Evolutionary conservation across 2,888 invertebrate genomes (phyloP), one percentile per base, ranked within the genome.

Genomic region (Pammene fasciana): DNA sequence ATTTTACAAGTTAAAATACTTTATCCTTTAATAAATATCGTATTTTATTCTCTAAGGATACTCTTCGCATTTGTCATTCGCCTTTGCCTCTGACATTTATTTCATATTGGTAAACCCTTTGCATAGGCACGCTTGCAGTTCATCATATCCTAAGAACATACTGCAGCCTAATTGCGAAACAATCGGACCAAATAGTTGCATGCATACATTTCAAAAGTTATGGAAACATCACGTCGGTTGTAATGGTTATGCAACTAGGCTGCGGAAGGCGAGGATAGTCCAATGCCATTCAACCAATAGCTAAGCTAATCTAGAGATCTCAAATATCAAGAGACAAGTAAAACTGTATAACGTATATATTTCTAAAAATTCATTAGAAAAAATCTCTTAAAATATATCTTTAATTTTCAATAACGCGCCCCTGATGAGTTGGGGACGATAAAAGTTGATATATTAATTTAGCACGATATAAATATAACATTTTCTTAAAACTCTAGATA

Each of bases 361-460:
- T 82, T 85, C 85, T 88, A 88, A 88, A 88, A 88, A 84, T 83
- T 85, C 76, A 81, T 88, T 86, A 86, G 84, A 89, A 92, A 90
- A 92, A 87, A 89, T 91, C 87, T 92, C 90, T 88, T 91, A 92
- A 92, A 92, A 92, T 91, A 92, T 90, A 90, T 90, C 87, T 91
- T 87, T 86, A 87, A 86, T 86, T 82, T 83, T 81, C 84, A 84
- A 82, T 82, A 81, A 83, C 80, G 60, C 67, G 76, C 79, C 81
- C 84, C 84, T 80, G 75, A 76, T 76, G 76, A 78, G 76, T 75
- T 78, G 81, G 85, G 82, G 77, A 75, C 80, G 60, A 78, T 79
- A 79, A 77, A 85, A 79, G 77, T 82, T 76, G 81, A 86, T 86
- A 87, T 86, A 85, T 83, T 81, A 84, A 79, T 82, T 82, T 81